A percentile compares a stretch with the other conserved stretches of the same genome.
Evolutionary conservation across 2,888 invertebrate genomes (phyloP).

Genomic region (Cosmopolites sordidus): DNA sequence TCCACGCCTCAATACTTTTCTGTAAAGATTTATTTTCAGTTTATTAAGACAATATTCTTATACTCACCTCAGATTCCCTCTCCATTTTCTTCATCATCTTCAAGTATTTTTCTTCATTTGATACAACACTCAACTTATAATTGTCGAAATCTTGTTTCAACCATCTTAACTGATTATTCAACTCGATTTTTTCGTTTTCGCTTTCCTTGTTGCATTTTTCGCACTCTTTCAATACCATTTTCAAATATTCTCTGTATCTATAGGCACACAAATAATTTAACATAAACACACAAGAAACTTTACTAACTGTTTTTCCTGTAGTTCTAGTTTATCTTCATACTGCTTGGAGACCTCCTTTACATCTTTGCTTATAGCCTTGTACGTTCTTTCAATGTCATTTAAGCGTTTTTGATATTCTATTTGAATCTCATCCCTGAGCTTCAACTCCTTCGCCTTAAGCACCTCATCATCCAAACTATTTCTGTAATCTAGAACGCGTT

Average conservation of each 20-base stretch:
- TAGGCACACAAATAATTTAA: conserved; percentile 4
- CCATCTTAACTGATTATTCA: conserved; percentile 24
- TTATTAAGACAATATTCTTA: conserved; percentile 2
- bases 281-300: neutral
- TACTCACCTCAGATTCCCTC: conserved; percentile 28
- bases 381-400: conserved; percentile 36
- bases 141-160: conserved; percentile 29
- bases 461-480: too few relatives aligned
- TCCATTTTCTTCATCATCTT: conserved; percentile 26
- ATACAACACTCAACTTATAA: conserved; percentile 20
- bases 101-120: conserved; percentile 26
- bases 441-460: conserved; percentile 28
- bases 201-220: conserved; percentile 32
- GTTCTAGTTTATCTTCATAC: conserved; percentile 33
- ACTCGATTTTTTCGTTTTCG: conserved; percentile 32
- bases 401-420: conserved; percentile 35
- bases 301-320: conserved; percentile 32
- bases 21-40: conserved; percentile 16
- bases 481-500: neutral
- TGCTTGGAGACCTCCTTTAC: conserved; percentile 30
- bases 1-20: conserved; percentile 31
- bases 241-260: conserved; percentile 33
- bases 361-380: conserved; percentile 31
- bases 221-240: conserved; percentile 35
- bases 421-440: conserved; percentile 36